A percentile compares a stretch with the other conserved stretches of the same genome.
These are phyloP conservation scores for Diabrotica undecimpunctata DNA, from an alignment of 1,140 invertebrate species.

Conservation along the genomic window DNA sequence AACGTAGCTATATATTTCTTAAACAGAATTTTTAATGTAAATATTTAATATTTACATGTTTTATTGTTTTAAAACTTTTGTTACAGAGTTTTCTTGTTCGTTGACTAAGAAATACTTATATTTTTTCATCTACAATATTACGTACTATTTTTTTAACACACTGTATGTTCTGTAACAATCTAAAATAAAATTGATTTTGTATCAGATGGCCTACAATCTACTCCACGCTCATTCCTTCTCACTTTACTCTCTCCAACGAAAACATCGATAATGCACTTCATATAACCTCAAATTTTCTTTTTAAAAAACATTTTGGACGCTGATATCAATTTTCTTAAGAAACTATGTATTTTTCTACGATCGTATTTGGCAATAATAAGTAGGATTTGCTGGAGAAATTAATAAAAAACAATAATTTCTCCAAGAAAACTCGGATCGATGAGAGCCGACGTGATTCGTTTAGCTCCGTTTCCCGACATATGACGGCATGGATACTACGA, in stretches of 20 bases:
- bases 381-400: no score
- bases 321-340: no score
- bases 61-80: no score
- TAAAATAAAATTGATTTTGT: slow-evolving; percentile 3
- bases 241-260: not conserved
- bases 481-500: slow-evolving; percentile 12
- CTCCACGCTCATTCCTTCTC: not conserved
- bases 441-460: not conserved
- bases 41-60: no score
- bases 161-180: not conserved
- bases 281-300: not conserved
- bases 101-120: no score
- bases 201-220: slow-evolving; percentile 2
- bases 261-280: slow-evolving; percentile 2
- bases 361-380: no score
- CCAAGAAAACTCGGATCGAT: slow-evolving; percentile 5
- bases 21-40: no score
- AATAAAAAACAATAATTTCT: not conserved
- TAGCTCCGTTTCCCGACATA: slow-evolving; percentile 7
- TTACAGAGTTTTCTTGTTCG: no score
- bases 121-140: no score
- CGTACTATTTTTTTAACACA: not conserved
- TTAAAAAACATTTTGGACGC: no score
- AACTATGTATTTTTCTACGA: no score
- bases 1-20: no score